These are phyloP conservation scores for Patella pellucida DNA, from an alignment of 2,888 invertebrate species.

Conservation along the genomic window DNA sequence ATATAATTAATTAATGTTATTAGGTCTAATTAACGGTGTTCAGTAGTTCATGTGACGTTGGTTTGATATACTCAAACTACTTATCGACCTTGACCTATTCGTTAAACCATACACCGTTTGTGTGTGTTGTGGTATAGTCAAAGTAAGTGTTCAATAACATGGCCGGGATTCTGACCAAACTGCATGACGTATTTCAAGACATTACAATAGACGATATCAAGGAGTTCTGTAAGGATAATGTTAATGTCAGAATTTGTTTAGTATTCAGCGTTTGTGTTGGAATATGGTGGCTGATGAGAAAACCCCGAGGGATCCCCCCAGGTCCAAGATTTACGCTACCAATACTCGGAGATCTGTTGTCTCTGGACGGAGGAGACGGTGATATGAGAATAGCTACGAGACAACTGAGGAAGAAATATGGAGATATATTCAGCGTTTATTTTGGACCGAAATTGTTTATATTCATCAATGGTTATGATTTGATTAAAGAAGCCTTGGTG, in stretches of 20 bases:
- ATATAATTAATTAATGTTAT: no score
- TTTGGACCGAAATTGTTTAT: constrained; percentile 42
- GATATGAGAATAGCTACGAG: constrained; percentile 35
- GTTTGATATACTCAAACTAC: no score
- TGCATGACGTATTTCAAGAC: no score
- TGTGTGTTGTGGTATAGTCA: no score
- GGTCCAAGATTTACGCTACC: constrained; percentile 17
- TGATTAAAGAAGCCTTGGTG: constrained; percentile 45
- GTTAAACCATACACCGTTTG: no score
- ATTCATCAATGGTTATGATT: constrained; percentile 42
- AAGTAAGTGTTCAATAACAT: no score
- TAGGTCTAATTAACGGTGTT: no score
- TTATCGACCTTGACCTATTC: no score
- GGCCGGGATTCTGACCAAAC: no score
- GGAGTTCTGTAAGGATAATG: no score
- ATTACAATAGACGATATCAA: no score
- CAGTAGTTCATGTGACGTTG: no score
- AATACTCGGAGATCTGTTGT: constrained; percentile 2
- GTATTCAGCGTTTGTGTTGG: background rate
- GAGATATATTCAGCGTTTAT: constrained; percentile 43
- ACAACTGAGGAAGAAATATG: constrained; percentile 40
- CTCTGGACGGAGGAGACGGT: constrained; percentile 7
- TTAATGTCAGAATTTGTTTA: background rate
- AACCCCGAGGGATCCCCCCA: constrained; percentile 13
- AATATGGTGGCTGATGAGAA: background rate